Base-by-base conservation (phyloP, 1,140 invertebrate genomes). In the Stegodyphus mimosarum region DNA sequence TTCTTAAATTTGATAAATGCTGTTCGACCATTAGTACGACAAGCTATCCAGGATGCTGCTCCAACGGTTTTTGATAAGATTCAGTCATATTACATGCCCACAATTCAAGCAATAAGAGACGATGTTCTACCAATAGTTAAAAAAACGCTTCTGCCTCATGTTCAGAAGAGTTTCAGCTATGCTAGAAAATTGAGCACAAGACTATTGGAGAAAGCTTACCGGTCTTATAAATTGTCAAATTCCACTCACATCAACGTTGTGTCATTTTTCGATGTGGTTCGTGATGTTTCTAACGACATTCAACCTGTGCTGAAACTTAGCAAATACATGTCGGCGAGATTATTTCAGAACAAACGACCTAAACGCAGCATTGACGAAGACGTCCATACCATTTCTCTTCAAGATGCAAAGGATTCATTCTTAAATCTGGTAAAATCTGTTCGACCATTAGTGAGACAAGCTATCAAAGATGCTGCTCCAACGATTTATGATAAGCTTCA, bases 231-330 rank as follows among this genome's bases (percentile, higher is more conserved):
- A 53, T 18, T 79, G 15, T 69, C 64, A 18, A 79, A 79, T 50
- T 51, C 48, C 7, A 79, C 76, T 33, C 63, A 79, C 76, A 53
- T 79, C 64, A 69, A 11, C 15, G 11, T 79, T 13, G 76, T 79
- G 0, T 79, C 76, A 7, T 52, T 79, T 1, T 13, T 48, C 6
- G 76, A 79, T 48, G 17, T 79, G 3, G 17, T 49, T 18, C 6
- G 51, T 18, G 76, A 79, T 6, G 3, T 79, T 5, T 52, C 64
- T 6, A 69, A 67, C 17, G 63, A 79, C 66, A 10, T 79, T 15
- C 7, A 79, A n/a, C 76, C 76, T n/a, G 64, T 79, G 17, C 2
- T 79, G 64, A 69, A 79, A 3, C 66, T 79, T 33, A 66, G 76
- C 10, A 67, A 50, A 15, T 79, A 79, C 50, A 18, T 79, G 48